phyloP scores from a whole-genome alignment of 2,113 vertebrate genomes.

The Aplodontia rufa region DNA sequence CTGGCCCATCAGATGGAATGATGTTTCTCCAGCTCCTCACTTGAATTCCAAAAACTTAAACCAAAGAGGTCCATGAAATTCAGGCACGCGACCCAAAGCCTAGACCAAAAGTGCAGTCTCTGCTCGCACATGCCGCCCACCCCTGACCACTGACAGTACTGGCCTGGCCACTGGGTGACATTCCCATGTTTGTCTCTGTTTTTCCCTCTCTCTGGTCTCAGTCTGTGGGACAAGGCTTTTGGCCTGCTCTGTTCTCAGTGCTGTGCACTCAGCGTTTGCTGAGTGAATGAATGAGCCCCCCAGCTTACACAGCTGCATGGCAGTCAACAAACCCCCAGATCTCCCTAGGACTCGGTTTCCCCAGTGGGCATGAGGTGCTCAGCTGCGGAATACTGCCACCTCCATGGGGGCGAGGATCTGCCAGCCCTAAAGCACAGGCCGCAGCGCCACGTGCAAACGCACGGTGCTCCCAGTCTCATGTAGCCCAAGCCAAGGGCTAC shows the following conservation, averaged over 20 bases:
- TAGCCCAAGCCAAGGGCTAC: too few relatives aligned
- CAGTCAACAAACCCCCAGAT: not conserved
- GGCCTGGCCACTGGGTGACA: too few relatives aligned
- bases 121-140: not conserved
- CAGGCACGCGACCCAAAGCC: fast-evolving
- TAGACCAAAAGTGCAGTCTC: not conserved
- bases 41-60: not conserved
- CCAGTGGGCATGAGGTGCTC: fast-evolving
- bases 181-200: fast-evolving
- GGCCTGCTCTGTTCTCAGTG: too few relatives aligned
- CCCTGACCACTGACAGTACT: not conserved
- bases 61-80: not conserved
- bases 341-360: not conserved
- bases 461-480: fast-evolving
- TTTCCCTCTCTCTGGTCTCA: not conserved
- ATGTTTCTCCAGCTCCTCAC: not conserved
- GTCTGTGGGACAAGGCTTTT: fast-evolving
- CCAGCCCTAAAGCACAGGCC: too few relatives aligned
- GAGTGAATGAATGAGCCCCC: not conserved
- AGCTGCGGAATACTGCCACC: fast-evolving
- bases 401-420: fast-evolving
- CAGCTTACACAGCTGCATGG: fast-evolving
- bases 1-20: fast-evolving
- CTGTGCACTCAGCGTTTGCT: fast-evolving
- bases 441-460: fast-evolving